Conservation (phyloP, 2,113 vertebrate genomes). For the sheep (Ovis aries) region ARS-UI_Ramb_v3.0 NC_056054.1:158463501-158464000, state of each 20-base stretch:
- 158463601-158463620: not conserved
- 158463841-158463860: not conserved
- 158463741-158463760: not conserved
- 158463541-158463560: not conserved
- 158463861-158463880: not conserved
- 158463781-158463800: not conserved
- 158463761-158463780: not conserved
- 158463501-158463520: not conserved
- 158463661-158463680: not conserved
- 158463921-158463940: not conserved
- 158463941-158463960: not conserved
- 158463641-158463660: not conserved
- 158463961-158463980: not conserved
- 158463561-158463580: not conserved
- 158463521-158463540: not conserved
- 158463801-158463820: not conserved
- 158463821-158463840: not conserved
- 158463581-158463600: not conserved
- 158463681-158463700: not conserved
- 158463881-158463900: not conserved
- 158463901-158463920: not conserved
- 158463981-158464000: not conserved
- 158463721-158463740: not conserved
- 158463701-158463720: not conserved
- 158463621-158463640: not conserved